Conservation (phyloP, 2,888 invertebrate species). For the Cheilosia vulpina region DNA sequence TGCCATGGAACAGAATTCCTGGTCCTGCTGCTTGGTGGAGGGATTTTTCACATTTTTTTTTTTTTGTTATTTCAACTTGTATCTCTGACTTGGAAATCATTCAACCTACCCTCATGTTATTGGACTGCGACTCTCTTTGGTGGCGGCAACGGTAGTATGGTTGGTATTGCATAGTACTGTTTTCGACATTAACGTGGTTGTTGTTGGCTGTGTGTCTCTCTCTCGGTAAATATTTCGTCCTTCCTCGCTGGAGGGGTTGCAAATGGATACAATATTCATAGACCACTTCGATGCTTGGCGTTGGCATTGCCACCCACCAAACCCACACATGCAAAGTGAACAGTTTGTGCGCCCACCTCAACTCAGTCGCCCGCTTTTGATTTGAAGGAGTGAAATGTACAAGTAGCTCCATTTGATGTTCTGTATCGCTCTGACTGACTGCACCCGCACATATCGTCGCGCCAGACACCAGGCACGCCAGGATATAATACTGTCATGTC, state of each 20-base stretch:
- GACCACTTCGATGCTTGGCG: constrained; percentile 18
- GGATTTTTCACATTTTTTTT: neutral
- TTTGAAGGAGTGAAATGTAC: constrained; percentile 23
- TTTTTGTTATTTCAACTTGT: constrained; percentile 38
- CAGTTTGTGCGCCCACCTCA: constrained; percentile 26
- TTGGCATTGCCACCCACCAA: constrained; percentile 7
- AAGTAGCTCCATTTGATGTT: constrained; percentile 62
- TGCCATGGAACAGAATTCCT: constrained; percentile 53
- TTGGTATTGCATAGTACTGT: constrained; percentile 1
- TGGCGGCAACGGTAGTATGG: neutral
- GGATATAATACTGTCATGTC: constrained; percentile 37
- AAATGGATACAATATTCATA: constrained; percentile 62
- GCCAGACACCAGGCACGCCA: constrained; percentile 42
- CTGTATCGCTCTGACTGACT: constrained; percentile 29
- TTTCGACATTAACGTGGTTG: constrained; percentile 31
- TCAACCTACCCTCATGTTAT: constrained; percentile 65
- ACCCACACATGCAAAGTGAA: constrained; percentile 35
- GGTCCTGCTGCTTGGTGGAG: constrained; percentile 14
- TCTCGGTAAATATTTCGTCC: constrained; percentile 48
- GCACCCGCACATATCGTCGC: constrained; percentile 6
- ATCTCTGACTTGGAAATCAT: constrained; percentile 68
- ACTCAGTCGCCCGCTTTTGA: neutral
- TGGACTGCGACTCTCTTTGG: constrained; percentile 64
- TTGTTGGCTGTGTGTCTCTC: constrained; percentile 45
- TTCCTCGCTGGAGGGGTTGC: constrained; percentile 9